These are phyloP conservation scores for Xenopus petersii DNA, from an alignment of 2,797 vertebrate genomes.

Conservation along the genomic window DNA sequence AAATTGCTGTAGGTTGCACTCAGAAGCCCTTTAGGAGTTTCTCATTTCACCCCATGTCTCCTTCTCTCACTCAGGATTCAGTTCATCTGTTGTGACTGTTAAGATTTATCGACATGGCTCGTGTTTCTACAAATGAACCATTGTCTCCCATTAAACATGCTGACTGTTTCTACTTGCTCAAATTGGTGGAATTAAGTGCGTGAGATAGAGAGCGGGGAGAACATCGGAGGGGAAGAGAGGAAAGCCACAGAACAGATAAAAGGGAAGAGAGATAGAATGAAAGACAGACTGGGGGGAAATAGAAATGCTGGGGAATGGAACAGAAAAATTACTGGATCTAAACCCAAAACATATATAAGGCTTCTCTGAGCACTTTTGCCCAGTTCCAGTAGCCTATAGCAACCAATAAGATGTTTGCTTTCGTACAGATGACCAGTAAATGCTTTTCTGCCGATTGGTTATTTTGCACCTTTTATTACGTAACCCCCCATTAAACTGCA, in stretches of 20 bases:
- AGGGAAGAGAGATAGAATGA: too few species aligned
- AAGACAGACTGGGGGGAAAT: too few species aligned
- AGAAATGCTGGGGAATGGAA: too few species aligned
- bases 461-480: too few species aligned
- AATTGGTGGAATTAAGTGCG: slow-evolving; percentile 33
- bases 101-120: slow-evolving; percentile 40
- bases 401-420: too few species aligned
- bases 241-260: not conserved
- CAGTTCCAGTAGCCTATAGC: too few species aligned
- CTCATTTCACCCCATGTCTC: slow-evolving; percentile 43
- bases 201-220: not conserved
- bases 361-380: too few species aligned
- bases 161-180: slow-evolving; percentile 41
- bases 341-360: too few species aligned
- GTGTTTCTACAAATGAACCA: slow-evolving; percentile 47
- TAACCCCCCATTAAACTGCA: too few species aligned
- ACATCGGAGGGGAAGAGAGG: not conserved
- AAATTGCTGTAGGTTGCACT: slow-evolving; percentile 40
- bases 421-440: too few species aligned
- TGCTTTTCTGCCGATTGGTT: too few species aligned
- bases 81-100: slow-evolving; percentile 47
- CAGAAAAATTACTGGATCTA: too few species aligned
- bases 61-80: slow-evolving; percentile 37
- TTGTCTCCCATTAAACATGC: slow-evolving; percentile 42
- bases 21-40: slow-evolving; percentile 46